Evolutionary conservation across 2,888 invertebrate species (phyloP), one percentile per base, ranked within the genome.

Genomic region (Machimus rusticus): DNA sequence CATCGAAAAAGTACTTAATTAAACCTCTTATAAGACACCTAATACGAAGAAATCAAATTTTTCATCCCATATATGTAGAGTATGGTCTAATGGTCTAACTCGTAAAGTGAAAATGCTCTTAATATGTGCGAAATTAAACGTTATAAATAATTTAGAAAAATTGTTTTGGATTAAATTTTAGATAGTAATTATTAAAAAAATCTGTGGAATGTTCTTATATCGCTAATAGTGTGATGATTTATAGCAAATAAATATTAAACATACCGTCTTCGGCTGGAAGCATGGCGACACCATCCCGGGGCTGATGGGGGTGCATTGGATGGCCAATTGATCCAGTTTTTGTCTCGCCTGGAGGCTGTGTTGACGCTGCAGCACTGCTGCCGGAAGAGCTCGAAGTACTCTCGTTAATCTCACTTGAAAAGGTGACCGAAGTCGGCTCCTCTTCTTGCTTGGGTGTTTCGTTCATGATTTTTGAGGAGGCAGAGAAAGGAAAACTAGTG

Each of bases 271-370:
- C 76, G 3, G n/a, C 43, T 19, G 82, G 57, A 81, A 31, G 23
- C 14, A 43, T 57, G 31, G 43, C 46, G 8, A 34, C 3, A 4
- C 43, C 57, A 9, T 28, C 55, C 57, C 89, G 91, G 0, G 89
- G 88, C 81, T 91, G 91, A 84, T 92, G 92, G 1, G 92, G 92
- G 88, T 92, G 92, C 89, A 92, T 92, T 8, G 92, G 92, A 89
- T 92, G 92, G 43, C 91, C 91, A 57, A 91, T 90, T 85, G 90
- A 90, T 66, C 90, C 90, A 16, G 90, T 88, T 8, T 90, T 88
- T 19, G 28, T 86, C 66, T 79, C 87, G 37, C 77, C 86, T 9
- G 88, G 82, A 2, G 66, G 78, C 8, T 87, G 86, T 39, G 84
- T 19, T 16, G 88, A 39, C 23, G 66, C 28, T 23, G 28, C 23